A percentile compares a stretch with the other conserved stretches of the same genome.
These are phyloP conservation scores for Unio pictorum DNA, from an alignment of 2,888 invertebrate genomes.

Conservation along the genomic window DNA sequence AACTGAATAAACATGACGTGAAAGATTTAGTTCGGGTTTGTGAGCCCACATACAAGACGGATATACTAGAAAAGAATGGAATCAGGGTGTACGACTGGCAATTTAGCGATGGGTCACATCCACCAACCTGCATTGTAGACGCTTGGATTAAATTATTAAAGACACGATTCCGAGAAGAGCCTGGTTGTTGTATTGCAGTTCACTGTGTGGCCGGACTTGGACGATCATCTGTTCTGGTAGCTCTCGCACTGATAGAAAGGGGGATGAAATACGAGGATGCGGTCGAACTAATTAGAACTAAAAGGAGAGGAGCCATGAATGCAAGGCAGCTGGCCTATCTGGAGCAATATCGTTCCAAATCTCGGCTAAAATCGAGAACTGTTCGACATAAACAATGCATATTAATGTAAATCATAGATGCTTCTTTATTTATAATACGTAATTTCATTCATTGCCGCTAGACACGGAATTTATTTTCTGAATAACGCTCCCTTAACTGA, in stretches of 20 bases:
- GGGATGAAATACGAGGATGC: conserved; percentile 89
- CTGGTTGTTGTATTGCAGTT: conserved; percentile 88
- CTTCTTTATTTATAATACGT: no score
- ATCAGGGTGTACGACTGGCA: conserved; percentile 94
- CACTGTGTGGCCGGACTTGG: conserved; percentile 99
- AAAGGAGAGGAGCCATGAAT: conserved; percentile 98
- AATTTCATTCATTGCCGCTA: no score
- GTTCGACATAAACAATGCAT: conserved; percentile 54
- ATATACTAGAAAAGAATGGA: conserved; percentile 88
- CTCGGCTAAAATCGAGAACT: conserved; percentile 82
- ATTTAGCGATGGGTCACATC: conserved; percentile 90
- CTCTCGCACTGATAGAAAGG: conserved; percentile 96
- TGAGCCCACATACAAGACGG: conserved; percentile 96
- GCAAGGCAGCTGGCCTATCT: conserved; percentile 97
- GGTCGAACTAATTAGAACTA: conserved; percentile 96
- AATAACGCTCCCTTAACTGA: no score
- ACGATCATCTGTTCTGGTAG: conserved; percentile 95
- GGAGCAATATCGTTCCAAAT: conserved; percentile 98
- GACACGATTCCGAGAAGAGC: conserved; percentile 78
- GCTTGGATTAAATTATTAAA: conserved; percentile 96
- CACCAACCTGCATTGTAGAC: conserved; percentile 82
- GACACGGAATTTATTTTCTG: no score
- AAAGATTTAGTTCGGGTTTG: conserved; percentile 98
- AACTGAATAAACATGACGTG: conserved; percentile 96
- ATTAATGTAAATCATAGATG: conserved; percentile 30